phyloP scores from a whole-genome alignment of 2,888 invertebrate genomes.

The Idaea aversata region DNA sequence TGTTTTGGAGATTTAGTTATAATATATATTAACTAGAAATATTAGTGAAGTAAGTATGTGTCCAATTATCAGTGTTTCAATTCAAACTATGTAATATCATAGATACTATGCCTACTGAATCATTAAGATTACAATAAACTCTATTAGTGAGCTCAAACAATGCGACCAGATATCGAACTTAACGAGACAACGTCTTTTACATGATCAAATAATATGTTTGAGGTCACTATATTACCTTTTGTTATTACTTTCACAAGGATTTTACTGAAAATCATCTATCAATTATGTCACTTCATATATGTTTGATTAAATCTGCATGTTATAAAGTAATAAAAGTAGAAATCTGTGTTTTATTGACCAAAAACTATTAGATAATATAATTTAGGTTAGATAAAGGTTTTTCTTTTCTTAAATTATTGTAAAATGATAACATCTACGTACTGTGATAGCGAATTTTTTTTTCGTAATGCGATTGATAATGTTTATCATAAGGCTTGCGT shows the following conservation, averaged over 20 bases:
- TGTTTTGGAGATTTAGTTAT: background rate
- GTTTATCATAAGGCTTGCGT: no score
- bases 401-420: no score
- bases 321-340: slow-evolving; percentile 15
- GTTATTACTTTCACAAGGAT: background rate
- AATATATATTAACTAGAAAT: background rate
- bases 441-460: no score
- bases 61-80: background rate
- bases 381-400: no score
- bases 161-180: background rate
- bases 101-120: background rate
- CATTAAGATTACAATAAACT: background rate
- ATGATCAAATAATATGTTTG: background rate
- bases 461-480: no score
- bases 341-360: slow-evolving; percentile 9
- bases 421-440: no score
- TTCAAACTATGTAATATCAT: background rate
- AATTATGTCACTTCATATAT: background rate
- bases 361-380: background rate
- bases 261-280: background rate
- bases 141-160: background rate
- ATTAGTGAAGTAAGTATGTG: background rate
- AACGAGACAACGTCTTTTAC: background rate
- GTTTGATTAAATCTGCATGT: slow-evolving; percentile 3
- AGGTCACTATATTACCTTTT: no score